These are phyloP conservation scores for Neoscelio sp. DNA, from an alignment of 2,888 invertebrate genomes.

Conservation along the genomic window DNA sequence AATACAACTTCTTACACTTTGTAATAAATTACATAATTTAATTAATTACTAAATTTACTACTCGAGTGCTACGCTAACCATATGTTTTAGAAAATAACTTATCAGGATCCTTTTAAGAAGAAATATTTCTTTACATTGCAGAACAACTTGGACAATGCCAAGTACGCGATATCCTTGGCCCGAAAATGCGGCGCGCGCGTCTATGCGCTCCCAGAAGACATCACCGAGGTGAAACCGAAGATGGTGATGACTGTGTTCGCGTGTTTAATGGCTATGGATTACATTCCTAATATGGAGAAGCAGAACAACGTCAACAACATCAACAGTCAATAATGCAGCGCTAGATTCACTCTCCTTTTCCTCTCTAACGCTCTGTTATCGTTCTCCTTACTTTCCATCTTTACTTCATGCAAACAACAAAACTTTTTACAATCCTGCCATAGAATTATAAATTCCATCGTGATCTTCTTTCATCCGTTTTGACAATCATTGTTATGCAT, in stretches of 20 bases:
- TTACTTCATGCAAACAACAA: conserved; percentile 50
- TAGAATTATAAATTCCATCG: conserved; percentile 49
- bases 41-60: too few species aligned
- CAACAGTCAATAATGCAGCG: conserved; percentile 68
- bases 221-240: conserved; percentile 98
- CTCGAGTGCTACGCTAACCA: too few species aligned
- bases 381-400: conserved; percentile 2
- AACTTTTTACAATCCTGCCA: conserved; percentile 64
- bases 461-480: conserved; percentile 46
- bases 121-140: conserved; percentile 80
- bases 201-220: conserved; percentile 99
- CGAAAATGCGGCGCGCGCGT: conserved; percentile 98
- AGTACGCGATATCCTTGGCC: conserved; percentile 99
- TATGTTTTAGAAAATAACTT: too few species aligned
- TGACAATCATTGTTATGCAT: conserved; percentile 36
- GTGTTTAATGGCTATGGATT: conserved; percentile 99
- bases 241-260: conserved; percentile 99
- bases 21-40: too few species aligned
- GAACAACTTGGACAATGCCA: conserved; percentile 98
- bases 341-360: background rate
- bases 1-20: too few species aligned
- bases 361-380: background rate
- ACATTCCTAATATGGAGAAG: conserved; percentile 92
- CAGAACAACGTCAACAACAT: conserved; percentile 76
- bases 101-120: background rate